Evolutionary conservation across 2,888 invertebrate species (phyloP), one percentile per base, ranked within the genome.

Genomic region (Caenorhabditis zanzibari): DNA sequence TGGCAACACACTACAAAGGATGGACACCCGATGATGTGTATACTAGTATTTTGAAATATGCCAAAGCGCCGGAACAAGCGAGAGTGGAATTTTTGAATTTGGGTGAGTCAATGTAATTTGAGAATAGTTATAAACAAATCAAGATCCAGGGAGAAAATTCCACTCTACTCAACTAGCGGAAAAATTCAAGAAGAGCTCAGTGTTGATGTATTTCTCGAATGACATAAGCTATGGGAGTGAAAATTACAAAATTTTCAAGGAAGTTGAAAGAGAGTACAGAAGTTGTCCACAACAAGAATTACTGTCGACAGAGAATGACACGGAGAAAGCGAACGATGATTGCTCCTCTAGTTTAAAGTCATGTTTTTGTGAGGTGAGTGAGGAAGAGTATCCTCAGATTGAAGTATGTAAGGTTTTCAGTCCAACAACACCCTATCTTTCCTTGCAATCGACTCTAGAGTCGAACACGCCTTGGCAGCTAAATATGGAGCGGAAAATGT

Each of bases 341-440:
- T 82, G 82, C 22, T 26, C 77, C 38, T 16, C 7, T 1, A 69
- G 64, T 22, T 24, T 83, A 24, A 38, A 71, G 47, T 22, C 49
- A 0, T 24, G 16, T 52, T 77, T 79, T 22, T 83, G 83, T 19
- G 14, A 74, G 22, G 83, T 75, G n/a, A 64, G 79, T 64, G 6
- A 32, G 4, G 5, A 38, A 38, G 10, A 38, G 12, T 26, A 14
- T 26, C 22, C 12, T n/a, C 12, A 47, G 9, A 26, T 5, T 0
- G 9, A 26, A 26, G 12, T 12, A 24, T 24, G 26, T 16, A 22
- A 16, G 4, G 12, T 58, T 59, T 77, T 32, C 26, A 83, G 83
- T 58, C 58, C 10, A 83, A 83, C 44, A 72, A 63, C 19, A 83
- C 83, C 0, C 32, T 83, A 2, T 74, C 72, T 1, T 83, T 83